Evolutionary conservation across 2,113 vertebrate genomes (phyloP).

Genomic region (Baryphthengus martii): DNA sequence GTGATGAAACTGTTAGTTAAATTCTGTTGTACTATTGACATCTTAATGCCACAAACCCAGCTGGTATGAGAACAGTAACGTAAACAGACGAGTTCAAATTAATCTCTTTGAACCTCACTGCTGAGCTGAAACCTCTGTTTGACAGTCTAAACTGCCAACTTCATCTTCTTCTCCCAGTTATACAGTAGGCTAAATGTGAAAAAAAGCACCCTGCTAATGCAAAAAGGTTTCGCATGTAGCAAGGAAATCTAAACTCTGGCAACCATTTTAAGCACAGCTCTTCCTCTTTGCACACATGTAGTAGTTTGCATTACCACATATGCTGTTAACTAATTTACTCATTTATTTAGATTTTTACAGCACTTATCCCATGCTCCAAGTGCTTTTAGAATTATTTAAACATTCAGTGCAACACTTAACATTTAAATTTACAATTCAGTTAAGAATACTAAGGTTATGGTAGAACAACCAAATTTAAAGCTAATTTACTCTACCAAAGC

Average conservation of each 20-base stretch:
- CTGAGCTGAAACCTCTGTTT: constrained; percentile 36
- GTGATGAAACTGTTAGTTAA: constrained; percentile 67
- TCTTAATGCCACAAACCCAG: constrained; percentile 52
- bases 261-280: constrained; percentile 10
- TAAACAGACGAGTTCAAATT: constrained; percentile 28
- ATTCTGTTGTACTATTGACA: constrained; percentile 71
- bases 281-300: constrained; percentile 41
- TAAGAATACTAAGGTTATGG: constrained; percentile 60
- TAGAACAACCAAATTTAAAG: constrained; percentile 59
- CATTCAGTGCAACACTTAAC: constrained; percentile 55
- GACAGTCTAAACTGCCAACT: constrained; percentile 40
- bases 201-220: neutral
- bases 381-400: constrained; percentile 66
- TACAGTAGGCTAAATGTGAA: constrained; percentile 16
- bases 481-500: constrained; percentile 25
- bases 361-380: constrained; percentile 61
- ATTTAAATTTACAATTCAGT: constrained; percentile 65
- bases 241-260: constrained; percentile 38
- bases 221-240: constrained; percentile 2
- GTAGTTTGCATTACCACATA: constrained; percentile 57
- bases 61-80: constrained; percentile 30
- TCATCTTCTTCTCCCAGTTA: constrained; percentile 41
- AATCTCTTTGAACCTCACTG: constrained; percentile 37
- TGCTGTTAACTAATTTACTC: constrained; percentile 59
- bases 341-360: constrained; percentile 63